phyloP scores from a whole-genome alignment of 2,888 invertebrate species.

The Abscondita cerata region DNA sequence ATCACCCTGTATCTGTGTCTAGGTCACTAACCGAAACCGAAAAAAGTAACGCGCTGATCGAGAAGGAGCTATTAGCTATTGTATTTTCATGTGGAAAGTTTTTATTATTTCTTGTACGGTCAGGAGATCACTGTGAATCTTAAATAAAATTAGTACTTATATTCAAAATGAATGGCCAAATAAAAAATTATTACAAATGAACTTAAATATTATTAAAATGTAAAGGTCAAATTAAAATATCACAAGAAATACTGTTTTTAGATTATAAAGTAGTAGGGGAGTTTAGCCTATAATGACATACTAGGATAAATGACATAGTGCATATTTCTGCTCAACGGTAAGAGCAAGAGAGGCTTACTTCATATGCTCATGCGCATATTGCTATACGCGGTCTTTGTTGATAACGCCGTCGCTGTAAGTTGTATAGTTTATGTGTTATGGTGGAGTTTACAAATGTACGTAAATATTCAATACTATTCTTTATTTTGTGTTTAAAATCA shows the following conservation, averaged over 20 bases:
- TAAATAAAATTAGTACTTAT: too few relatives aligned
- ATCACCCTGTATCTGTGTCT: constrained; percentile 42
- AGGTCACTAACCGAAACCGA: constrained; percentile 37
- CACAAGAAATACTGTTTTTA: constrained; percentile 39
- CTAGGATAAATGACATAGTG: too few relatives aligned
- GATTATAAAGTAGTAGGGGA: constrained; percentile 34
- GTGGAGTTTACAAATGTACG: too few relatives aligned
- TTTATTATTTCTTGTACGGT: constrained; percentile 43
- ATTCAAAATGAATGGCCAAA: constrained; percentile 32
- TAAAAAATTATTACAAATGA: background rate
- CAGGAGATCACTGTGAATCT: constrained; percentile 17
- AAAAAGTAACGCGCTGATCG: constrained; percentile 39
- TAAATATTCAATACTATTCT: too few relatives aligned
- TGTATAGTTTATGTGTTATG: too few relatives aligned
- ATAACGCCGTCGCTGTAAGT: too few relatives aligned
- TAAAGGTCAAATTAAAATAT: constrained; percentile 37
- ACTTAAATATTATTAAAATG: background rate
- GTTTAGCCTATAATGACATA: too few relatives aligned
- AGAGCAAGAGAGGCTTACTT: too few relatives aligned
- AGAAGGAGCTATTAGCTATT: constrained; percentile 43
- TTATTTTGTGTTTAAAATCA: too few relatives aligned
- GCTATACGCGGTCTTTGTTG: too few relatives aligned
- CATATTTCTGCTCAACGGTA: too few relatives aligned
- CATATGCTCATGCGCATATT: too few relatives aligned
- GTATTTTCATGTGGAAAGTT: constrained; percentile 40